Base-by-base conservation (phyloP, 2,797 vertebrate genomes). In the Knipowitschia caucasica region DNA sequence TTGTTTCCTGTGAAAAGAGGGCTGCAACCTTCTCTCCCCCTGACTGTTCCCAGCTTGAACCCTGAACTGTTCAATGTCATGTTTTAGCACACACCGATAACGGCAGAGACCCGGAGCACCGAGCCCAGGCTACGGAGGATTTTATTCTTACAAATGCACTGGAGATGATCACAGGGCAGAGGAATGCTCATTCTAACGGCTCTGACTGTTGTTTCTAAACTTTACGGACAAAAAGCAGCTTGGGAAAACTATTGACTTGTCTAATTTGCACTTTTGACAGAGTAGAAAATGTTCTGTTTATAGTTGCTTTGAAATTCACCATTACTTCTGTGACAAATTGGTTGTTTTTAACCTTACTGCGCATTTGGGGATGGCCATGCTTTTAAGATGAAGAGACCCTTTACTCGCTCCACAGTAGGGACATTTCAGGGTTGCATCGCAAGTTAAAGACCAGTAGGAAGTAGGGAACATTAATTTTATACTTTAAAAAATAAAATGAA, bases 1-100 rank as follows among this genome's bases (percentile, higher is more conserved):
- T 89, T 84, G 88, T 89, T 91, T 91, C 86, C 84, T 89, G 88
- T 88, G 74, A 84, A 88, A 83, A 83, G 77, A 64, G 65, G 69
- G 80, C 85, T 83, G 80, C 81, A 58, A 81, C 85, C 86, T 84
- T 85, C 80, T 78, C 66, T 60, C 66, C 56, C 58, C 64, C 54
- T 24, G 14, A 7, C 25, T 25, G 24, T 25, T n/a, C 2, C 7
- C n/a, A 8, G 21, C 21, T n/a, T 89, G 84, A 88, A 88, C 86
- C 89, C 84, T 86, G 82, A 89, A 83, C 82, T 60, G 15, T 61
- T 78, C 70, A 36, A 57, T 54, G 81, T 35, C 70, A 86, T 76
- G 72, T 82, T 86, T 77, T 77, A 61, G 73, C 73, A 73, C 77
- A 69, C 57, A 63, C 64, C 25, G 33, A 56, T 67, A 77, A 70